Evolutionary conservation across 2,797 vertebrate species (phyloP), one percentile per base, ranked within the genome.

Genomic region (Danio jaintianensis): DNA sequence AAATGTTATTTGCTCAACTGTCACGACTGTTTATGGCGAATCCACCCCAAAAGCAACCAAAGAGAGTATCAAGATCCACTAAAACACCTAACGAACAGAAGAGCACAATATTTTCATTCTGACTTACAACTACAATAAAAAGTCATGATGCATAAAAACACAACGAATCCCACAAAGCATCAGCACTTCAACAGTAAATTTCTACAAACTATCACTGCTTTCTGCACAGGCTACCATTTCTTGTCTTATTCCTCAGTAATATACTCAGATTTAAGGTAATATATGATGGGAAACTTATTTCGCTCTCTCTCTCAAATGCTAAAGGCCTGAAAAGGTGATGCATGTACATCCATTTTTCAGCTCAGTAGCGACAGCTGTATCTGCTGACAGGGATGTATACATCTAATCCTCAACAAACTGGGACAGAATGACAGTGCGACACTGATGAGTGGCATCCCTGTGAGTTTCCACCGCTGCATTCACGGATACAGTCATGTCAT

Each of bases 341-440:
- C 56, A 75, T 75, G 74, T 56, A 42, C 43, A 52, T 0, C 40
- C 64, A 69, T 64, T 74, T 78, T 72, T 85, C 66, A 59, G 40
- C 73, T 62, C 63, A 68, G 77, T 58, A 47, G 15, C 48, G 36
- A 64, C 78, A 83, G 77, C 73, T 68, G 73, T 71, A 72, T 78
- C 56, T 50, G 70, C 71, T 75, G 63, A 48, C 55, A 68, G 50
- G 58, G 47, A 76, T 73, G 62, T 53, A 73, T 53, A 61, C 6
- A 5, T 73, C 42, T 72, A 58, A 78, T 63, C 68, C 79, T 53
- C 56, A 58, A 67, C 70, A 66, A 77, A 18, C 75, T n/a, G 13
- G 15, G n/a, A 18, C 71, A 69, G 55, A 70, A 42, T 69, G 66
- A 61, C 29, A 78, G 55, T 59, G 45, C 0, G 12, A 52, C 45